Conservation (phyloP, 1,140 invertebrate species). For the Andricus grossulariae region DNA sequence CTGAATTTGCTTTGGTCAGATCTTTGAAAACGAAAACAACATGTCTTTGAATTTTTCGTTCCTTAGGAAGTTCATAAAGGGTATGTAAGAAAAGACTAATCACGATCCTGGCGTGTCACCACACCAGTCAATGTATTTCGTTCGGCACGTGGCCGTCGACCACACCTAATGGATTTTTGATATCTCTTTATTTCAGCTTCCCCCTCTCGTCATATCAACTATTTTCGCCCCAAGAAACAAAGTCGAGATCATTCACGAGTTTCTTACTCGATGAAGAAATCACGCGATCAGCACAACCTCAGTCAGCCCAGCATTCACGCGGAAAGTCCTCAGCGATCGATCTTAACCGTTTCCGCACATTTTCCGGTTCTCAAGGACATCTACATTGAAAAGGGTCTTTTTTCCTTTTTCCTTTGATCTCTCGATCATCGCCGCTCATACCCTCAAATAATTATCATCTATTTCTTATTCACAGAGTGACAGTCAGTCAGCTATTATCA, state of each 20-base stretch:
- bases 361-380: slow-evolving; percentile 9
- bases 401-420: not conserved
- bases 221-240: not conserved
- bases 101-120: slow-evolving; percentile 13
- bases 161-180: slow-evolving; percentile 12
- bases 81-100: slow-evolving; percentile 6
- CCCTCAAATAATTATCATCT: not conserved
- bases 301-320: not conserved
- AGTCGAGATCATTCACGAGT: slow-evolving; percentile 24
- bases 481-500: not conserved
- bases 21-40: too few relatives aligned
- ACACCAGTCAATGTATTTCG: not conserved
- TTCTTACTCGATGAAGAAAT: not conserved
- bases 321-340: not conserved
- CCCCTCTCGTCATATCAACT: not conserved
- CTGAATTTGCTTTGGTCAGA: too few relatives aligned
- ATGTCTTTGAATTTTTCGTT: too few relatives aligned
- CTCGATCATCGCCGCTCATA: not conserved
- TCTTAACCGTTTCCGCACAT: not conserved
- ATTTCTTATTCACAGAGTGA: not conserved
- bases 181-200: slow-evolving; percentile 8
- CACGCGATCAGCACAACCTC: not conserved
- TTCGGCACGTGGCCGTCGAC: slow-evolving; percentile 21
- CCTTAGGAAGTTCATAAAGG: not conserved
- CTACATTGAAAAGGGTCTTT: not conserved